Percentiles rank a stretch among this genome's conserved stretches.
Evolutionary conservation across 2,888 invertebrate genomes (phyloP).

Genomic region (Drosophila neonasuta): DNA sequence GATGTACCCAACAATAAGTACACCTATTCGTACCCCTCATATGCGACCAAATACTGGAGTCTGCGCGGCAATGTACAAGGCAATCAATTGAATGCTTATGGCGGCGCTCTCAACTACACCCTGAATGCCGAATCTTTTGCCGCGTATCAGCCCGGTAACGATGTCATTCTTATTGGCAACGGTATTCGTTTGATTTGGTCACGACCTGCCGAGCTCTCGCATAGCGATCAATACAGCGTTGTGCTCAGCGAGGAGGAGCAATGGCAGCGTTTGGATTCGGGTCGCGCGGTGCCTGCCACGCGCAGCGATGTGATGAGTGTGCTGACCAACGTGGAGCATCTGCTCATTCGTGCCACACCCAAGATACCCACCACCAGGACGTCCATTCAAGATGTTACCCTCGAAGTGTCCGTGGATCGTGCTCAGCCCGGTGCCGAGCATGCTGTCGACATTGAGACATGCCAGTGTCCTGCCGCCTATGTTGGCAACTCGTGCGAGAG

Average conservation of each 20-base stretch:
- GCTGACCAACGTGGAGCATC: conserved; percentile 90
- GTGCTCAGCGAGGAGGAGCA: conserved; percentile 87
- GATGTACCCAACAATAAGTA: conserved; percentile 85
- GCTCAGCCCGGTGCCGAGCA: conserved; percentile 84
- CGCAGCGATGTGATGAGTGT: conserved; percentile 93
- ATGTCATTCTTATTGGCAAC: conserved; percentile 91
- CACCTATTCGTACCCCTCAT: conserved; percentile 83
- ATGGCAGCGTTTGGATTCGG: conserved; percentile 85
- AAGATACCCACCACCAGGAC: conserved; percentile 82
- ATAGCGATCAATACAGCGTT: conserved; percentile 82
- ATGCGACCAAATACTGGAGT: conserved; percentile 88
- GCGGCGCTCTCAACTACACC: conserved; percentile 90
- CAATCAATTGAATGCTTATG: conserved; percentile 92
- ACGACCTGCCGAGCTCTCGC: conserved; percentile 58
- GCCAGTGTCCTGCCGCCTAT: conserved; percentile 92
- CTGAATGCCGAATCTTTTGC: conserved; percentile 87
- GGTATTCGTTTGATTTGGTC: conserved; percentile 90
- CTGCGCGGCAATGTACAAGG: conserved; percentile 88
- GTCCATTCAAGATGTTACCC: conserved; percentile 90
- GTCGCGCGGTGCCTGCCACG: conserved; percentile 85
- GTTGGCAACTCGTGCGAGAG: conserved; percentile 92
- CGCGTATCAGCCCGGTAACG: conserved; percentile 85
- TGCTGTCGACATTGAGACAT: conserved; percentile 92
- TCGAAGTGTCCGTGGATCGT: conserved; percentile 88
- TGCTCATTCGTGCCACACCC: conserved; percentile 92